A percentile compares a stretch with the other conserved stretches of the same genome.
phyloP scores from a whole-genome alignment of 2,113 vertebrate genomes.

The Anser brachyrhynchus region DNA sequence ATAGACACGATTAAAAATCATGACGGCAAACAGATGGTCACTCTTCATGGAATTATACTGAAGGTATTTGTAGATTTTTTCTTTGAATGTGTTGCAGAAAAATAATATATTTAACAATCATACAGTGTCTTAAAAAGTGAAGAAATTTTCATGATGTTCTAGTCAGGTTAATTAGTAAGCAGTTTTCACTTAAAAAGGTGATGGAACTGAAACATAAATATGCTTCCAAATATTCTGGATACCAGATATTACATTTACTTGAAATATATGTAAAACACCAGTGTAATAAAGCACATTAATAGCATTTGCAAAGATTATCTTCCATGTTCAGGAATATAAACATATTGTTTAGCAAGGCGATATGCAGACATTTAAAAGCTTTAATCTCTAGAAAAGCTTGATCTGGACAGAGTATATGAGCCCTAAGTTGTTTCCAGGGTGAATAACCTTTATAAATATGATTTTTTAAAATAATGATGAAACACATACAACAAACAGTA shows the following conservation, averaged over 20 bases:
- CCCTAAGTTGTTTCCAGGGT: slow-evolving; percentile 53
- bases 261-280: slow-evolving; percentile 42
- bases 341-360: slow-evolving; percentile 48
- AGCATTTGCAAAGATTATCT: slow-evolving; percentile 49
- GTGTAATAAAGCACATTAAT: slow-evolving; percentile 41
- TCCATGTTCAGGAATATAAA: slow-evolving; percentile 38
- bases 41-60: slow-evolving; percentile 20
- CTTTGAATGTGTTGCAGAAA: background rate
- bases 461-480: background rate
- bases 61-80: background rate
- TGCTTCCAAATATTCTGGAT: slow-evolving; percentile 54
- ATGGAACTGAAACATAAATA: background rate
- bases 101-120: background rate
- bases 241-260: background rate
- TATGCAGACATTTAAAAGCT: slow-evolving; percentile 56
- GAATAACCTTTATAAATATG: slow-evolving; percentile 46
- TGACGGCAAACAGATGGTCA: slow-evolving; percentile 52
- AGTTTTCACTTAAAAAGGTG: background rate
- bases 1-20: slow-evolving; percentile 50
- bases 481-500: background rate
- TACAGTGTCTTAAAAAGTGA: background rate
- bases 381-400: slow-evolving; percentile 65
- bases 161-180: background rate
- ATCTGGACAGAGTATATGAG: slow-evolving; percentile 47
- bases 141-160: background rate